A percentile compares a stretch with the other conserved stretches of the same genome.
phyloP scores from a whole-genome alignment of 2,113 vertebrate genomes.

The Buteo buteo region DNA sequence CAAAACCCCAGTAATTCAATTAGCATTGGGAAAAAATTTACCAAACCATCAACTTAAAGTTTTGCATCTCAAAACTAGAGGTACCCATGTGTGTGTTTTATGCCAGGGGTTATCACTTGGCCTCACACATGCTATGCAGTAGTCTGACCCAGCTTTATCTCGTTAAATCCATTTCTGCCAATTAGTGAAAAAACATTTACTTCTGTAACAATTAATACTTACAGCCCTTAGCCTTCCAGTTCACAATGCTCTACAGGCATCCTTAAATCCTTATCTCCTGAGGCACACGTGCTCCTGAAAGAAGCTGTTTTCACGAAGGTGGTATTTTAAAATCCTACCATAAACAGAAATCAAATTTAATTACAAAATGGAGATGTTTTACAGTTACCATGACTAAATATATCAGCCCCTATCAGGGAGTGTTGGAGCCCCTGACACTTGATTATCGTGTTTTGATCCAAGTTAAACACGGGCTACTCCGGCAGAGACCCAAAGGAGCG shows the following conservation, averaged over 20 bases:
- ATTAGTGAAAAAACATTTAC: not conserved
- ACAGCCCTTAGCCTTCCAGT: not conserved
- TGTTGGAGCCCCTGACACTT: not conserved
- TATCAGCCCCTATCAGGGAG: not conserved
- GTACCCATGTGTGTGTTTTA: not conserved
- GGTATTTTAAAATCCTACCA: not conserved
- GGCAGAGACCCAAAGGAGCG: not conserved
- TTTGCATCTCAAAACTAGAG: not conserved
- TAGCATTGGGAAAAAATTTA: not conserved
- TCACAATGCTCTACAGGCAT: not conserved
- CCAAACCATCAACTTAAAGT: not conserved
- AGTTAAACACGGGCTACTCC: not conserved
- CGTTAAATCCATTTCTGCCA: not conserved
- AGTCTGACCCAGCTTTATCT: not conserved
- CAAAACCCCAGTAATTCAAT: not conserved
- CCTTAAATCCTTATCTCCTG: not conserved
- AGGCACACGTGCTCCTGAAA: not conserved
- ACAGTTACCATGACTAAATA: not conserved
- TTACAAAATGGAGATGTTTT: not conserved
- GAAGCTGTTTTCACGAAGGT: not conserved
- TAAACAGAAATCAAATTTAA: not conserved
- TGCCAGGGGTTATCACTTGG: not conserved
- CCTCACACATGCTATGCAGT: accelerated
- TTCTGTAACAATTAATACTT: not conserved
- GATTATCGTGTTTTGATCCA: not conserved